phyloP scores from a whole-genome alignment of 1,140 invertebrate species.

The Halesus radiatus region DNA sequence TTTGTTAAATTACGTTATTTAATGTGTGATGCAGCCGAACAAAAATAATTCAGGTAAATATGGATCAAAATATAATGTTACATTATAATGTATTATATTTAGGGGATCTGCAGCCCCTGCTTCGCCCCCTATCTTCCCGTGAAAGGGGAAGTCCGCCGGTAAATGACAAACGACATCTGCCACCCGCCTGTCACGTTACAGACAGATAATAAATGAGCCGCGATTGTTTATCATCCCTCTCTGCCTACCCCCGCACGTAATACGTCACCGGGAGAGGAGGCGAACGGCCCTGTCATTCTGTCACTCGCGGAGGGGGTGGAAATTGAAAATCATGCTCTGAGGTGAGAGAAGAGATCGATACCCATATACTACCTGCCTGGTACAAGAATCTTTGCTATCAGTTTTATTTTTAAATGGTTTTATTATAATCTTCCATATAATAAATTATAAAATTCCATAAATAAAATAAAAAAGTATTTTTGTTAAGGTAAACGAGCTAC shows the following conservation, averaged over 20 bases:
- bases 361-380: neutral
- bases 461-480: too few species aligned
- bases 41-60: too few species aligned
- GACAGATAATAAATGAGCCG: conserved; percentile 73
- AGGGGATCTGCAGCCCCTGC: neutral
- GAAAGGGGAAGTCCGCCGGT: conserved; percentile 58
- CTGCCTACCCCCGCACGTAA: neutral
- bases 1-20: too few species aligned
- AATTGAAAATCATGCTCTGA: conserved; percentile 33
- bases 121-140: conserved; percentile 1
- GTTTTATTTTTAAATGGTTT: too few species aligned
- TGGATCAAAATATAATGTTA: too few species aligned
- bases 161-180: conserved; percentile 73
- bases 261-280: conserved; percentile 12
- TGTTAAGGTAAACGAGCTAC: too few species aligned
- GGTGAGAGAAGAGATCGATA: neutral
- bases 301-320: neutral
- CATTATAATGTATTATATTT: too few species aligned
- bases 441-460: too few species aligned
- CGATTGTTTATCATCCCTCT: conserved; percentile 70
- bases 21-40: too few species aligned
- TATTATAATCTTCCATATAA: too few species aligned
- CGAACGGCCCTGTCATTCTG: conserved; percentile 1
- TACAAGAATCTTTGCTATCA: too few species aligned
- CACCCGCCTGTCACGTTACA: conserved; percentile 72